A percentile compares a stretch with the other conserved stretches of the same genome.
phyloP scores from a whole-genome alignment of 2,888 invertebrate species.

The Rosalia funebris region DNA sequence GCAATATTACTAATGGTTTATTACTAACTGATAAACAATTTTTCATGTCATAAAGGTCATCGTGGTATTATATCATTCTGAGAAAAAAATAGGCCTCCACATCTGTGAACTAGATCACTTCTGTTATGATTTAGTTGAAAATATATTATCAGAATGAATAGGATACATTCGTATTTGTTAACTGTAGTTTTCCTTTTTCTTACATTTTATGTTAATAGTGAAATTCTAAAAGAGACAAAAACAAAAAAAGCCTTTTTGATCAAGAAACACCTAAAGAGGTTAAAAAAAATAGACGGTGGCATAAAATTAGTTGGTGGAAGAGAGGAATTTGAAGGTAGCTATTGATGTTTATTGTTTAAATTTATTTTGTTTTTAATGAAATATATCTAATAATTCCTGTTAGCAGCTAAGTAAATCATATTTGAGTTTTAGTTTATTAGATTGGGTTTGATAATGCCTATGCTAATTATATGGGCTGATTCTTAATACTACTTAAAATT shows the following conservation, averaged over 20 bases:
- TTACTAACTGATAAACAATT: constrained; percentile 24
- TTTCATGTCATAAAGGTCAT: constrained; percentile 47
- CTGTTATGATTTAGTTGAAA: constrained; percentile 16
- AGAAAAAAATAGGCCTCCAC: constrained; percentile 41
- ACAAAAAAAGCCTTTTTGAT: constrained; percentile 69
- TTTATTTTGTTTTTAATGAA: too few species aligned
- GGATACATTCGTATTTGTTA: constrained; percentile 7
- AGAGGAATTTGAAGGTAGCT: constrained; percentile 76
- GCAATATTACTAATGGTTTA: constrained; percentile 30
- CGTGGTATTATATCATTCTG: constrained; percentile 44
- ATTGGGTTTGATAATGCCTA: too few species aligned
- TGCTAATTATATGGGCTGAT: too few species aligned
- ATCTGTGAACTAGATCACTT: constrained; percentile 37
- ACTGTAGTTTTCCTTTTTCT: background rate
- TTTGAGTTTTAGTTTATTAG: too few species aligned
- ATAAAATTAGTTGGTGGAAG: constrained; percentile 77
- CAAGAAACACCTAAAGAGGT: constrained; percentile 75
- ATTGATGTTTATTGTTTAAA: background rate
- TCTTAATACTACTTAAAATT: too few species aligned
- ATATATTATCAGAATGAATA: constrained; percentile 11
- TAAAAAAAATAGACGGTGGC: constrained; percentile 79
- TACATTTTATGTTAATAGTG: constrained; percentile 22
- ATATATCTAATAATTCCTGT: too few species aligned
- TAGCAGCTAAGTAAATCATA: too few species aligned
- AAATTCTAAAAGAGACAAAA: constrained; percentile 39